Evolutionary conservation across 2,113 vertebrate species (phyloP).

Genomic region (Oxyura jamaicensis): DNA sequence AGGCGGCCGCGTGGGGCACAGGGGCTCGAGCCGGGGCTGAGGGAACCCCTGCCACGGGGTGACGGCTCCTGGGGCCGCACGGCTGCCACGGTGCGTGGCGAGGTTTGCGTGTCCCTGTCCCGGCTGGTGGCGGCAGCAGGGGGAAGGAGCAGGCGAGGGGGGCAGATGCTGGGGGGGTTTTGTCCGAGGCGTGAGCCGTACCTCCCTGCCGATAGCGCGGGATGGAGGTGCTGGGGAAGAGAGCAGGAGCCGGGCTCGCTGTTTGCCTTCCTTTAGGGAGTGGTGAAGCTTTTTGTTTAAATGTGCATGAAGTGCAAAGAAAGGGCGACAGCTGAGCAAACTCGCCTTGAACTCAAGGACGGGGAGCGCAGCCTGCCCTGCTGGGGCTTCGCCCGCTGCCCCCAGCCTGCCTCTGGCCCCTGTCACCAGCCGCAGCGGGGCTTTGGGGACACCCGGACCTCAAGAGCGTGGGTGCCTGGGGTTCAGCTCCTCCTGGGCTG

Average conservation of each 20-base stretch:
- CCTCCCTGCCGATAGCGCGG: rapidly evolving
- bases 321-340: constrained; percentile 63
- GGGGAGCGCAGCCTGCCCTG: not conserved
- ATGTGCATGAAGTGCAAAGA: constrained; percentile 18
- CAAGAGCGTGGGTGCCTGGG: not conserved
- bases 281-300: constrained; percentile 53
- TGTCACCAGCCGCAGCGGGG: not conserved
- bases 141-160: not conserved
- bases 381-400: not conserved
- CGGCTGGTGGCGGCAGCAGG: not conserved
- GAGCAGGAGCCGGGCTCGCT: not conserved
- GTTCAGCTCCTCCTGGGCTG: not conserved
- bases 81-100: rapidly evolving
- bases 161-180: not conserved
- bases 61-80: not conserved
- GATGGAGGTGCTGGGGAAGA: not conserved
- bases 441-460: not conserved
- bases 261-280: constrained; percentile 46
- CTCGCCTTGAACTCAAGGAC: constrained; percentile 16
- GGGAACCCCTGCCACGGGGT: not conserved
- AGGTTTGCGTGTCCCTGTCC: not conserved
- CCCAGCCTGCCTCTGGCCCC: not conserved
- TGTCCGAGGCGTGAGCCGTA: not conserved
- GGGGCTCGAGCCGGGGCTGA: not conserved
- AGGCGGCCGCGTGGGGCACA: not conserved